Evolutionary conservation across 2,797 vertebrate genomes (phyloP).

Genomic region (Odontamblyopus rebecca): DNA sequence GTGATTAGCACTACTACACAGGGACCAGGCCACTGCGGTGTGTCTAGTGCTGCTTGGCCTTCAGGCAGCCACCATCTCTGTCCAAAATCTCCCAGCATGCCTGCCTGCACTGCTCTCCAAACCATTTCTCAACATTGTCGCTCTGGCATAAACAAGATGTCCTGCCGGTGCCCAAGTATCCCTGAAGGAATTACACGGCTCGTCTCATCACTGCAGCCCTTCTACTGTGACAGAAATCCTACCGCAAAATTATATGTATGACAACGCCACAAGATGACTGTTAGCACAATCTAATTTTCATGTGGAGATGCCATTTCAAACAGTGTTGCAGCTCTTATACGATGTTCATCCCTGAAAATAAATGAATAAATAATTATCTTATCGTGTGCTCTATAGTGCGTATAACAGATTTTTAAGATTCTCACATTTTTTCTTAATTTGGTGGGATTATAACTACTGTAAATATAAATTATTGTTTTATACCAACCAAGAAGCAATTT

Average conservation of each 20-base stretch:
- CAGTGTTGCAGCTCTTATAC: background rate
- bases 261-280: conserved; percentile 42
- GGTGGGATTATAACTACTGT: too few relatives aligned
- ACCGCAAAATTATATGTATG: conserved; percentile 36
- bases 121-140: conserved; percentile 53
- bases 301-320: background rate
- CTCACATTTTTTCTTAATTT: too few relatives aligned
- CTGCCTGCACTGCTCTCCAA: conserved; percentile 33
- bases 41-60: conserved; percentile 62
- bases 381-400: too few relatives aligned
- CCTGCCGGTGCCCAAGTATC: conserved; percentile 57
- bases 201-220: conserved; percentile 60
- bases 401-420: too few relatives aligned
- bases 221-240: conserved; percentile 47
- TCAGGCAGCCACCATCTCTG: conserved; percentile 52
- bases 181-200: conserved; percentile 66
- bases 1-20: conserved; percentile 73
- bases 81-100: conserved; percentile 60
- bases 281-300: conserved; percentile 3
- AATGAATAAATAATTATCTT: too few relatives aligned
- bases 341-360: background rate
- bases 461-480: too few relatives aligned
- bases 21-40: conserved; percentile 56
- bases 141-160: conserved; percentile 67
- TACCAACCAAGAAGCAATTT: too few relatives aligned